Conservation (phyloP, 2,797 vertebrate genomes). For the Gephyroberyx darwinii region DNA sequence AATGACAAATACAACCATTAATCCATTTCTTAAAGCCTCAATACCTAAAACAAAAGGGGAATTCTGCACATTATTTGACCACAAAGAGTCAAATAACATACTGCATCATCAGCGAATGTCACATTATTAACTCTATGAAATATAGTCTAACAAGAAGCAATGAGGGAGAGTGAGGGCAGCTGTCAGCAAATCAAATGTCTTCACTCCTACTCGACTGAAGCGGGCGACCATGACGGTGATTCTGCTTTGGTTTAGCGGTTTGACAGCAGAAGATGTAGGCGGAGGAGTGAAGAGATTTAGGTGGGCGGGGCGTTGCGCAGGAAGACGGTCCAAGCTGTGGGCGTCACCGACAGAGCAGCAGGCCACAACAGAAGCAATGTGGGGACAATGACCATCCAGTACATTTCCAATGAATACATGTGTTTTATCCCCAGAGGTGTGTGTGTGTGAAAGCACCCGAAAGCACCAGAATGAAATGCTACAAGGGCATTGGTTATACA, state of each 20-base stretch:
- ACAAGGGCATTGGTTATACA: no score
- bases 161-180: neutral
- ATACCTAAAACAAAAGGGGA: neutral
- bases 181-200: slow-evolving; percentile 56
- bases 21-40: neutral
- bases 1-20: neutral
- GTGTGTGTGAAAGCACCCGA: neutral
- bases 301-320: slow-evolving; percentile 1
- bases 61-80: slow-evolving; percentile 55
- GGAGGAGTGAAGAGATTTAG: slow-evolving; percentile 73
- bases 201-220: slow-evolving; percentile 57
- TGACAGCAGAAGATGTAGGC: neutral
- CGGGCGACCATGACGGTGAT: neutral
- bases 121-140: neutral
- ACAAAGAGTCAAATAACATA: slow-evolving; percentile 58
- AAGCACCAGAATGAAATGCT: no score
- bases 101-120: neutral
- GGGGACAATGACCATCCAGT: slow-evolving; percentile 49
- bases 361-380: slow-evolving; percentile 56
- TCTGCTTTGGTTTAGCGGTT: neutral
- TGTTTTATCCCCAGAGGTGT: neutral
- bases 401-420: slow-evolving; percentile 72
- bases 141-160: neutral
- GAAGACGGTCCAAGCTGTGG: slow-evolving; percentile 6
- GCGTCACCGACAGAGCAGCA: slow-evolving; percentile 37